Evolutionary conservation across 2,113 vertebrate species (phyloP), one percentile per base, ranked within the genome.

Genomic region (Aphelocoma coerulescens): DNA sequence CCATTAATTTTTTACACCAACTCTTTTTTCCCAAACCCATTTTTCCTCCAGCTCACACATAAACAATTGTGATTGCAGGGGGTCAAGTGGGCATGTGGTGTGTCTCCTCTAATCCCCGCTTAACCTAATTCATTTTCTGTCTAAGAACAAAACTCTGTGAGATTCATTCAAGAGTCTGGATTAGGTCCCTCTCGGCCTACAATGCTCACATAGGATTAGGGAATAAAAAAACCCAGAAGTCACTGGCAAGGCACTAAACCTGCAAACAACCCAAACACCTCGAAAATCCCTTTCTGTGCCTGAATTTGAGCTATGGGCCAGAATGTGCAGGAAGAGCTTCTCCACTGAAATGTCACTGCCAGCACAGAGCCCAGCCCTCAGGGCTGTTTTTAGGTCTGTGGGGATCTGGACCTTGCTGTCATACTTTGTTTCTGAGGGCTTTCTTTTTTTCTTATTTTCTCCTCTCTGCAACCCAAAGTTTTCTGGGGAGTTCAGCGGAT

Each of bases 41-140:
- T 80, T 67, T 78, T 13, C 21, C 63, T 71, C 57, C 65, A 39
- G 41, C 52, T 78, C 57, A 18, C 73, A 68, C 51, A 74, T 12
- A 89, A 96, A 95, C 80, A 91, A 67, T 65, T 35, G 32, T 0
- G 0, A 49, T 19, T 39, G 49, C 51, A 39, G 1, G 8, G 62
- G 83, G 71, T 51, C 72, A 79, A 77, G 74, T 6, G 11, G 88
- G 90, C 95, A 85, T 93, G 89, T 93, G 72, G 84, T 48, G 37
- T 54, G 65, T 90, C 79, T 83, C 88, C 88, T 85, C 81, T 88
- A 96, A 95, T 96, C 93, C 91, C 91, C 0, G 85, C 88, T 94
- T 95, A 95, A 94, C 89, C 95, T 77, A 90, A 76, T 93, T 97
- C 77, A 83, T 97, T 94, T 95, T 96, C 92, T 90, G 62, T 93